Evolutionary conservation across 2,888 invertebrate genomes (phyloP).

Genomic region (Papilio gigon): DNA sequence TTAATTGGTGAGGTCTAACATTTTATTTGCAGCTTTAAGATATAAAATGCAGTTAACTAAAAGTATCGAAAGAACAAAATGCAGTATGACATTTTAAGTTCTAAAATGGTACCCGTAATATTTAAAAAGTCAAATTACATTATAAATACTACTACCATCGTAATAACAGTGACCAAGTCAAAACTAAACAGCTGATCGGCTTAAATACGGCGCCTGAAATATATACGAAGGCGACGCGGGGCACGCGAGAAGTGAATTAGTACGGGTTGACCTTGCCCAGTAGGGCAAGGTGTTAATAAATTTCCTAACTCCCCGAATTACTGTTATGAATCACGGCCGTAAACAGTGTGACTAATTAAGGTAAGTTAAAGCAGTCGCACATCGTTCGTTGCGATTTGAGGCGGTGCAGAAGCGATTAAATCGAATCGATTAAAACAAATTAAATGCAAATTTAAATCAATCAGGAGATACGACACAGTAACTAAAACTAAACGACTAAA

Average conservation of each 20-base stretch:
- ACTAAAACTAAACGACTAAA: too few relatives aligned
- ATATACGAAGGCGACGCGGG: background rate
- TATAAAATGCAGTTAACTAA: too few relatives aligned
- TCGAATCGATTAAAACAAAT: too few relatives aligned
- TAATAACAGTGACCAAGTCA: conserved; percentile 3
- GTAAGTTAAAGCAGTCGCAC: background rate
- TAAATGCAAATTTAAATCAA: too few relatives aligned
- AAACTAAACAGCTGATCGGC: conserved; percentile 14
- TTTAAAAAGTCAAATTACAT: background rate
- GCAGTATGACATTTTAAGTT: too few relatives aligned
- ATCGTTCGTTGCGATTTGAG: background rate
- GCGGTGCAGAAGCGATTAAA: background rate
- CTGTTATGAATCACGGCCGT: conserved; percentile 27
- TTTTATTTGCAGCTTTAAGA: too few relatives aligned
- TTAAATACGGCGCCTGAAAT: conserved; percentile 2
- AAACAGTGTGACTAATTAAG: conserved; percentile 26
- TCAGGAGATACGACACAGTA: too few relatives aligned
- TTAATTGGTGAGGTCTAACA: too few relatives aligned
- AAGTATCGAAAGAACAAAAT: too few relatives aligned
- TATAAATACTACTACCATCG: background rate
- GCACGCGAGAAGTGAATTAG: conserved; percentile 35
- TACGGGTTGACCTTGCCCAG: conserved; percentile 26
- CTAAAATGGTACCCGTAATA: too few relatives aligned
- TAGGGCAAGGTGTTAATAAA: conserved; percentile 30
- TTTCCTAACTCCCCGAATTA: conserved; percentile 27